Percentiles rank a stretch among this genome's conserved stretches.
Evolutionary conservation across 2,888 invertebrate genomes (phyloP).

Genomic region (Athetis lepigone): DNA sequence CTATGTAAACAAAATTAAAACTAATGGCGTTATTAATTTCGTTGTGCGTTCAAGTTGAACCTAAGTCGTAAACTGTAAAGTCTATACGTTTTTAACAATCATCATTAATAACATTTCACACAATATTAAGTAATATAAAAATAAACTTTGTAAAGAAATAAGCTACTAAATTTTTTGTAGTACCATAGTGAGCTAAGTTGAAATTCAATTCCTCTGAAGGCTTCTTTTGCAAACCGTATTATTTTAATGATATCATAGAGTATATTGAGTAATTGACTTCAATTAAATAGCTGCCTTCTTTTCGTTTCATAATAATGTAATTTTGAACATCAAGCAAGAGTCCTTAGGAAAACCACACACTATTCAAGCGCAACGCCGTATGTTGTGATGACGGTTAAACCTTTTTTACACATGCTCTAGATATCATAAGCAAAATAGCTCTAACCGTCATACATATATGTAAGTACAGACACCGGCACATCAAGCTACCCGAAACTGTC

Average conservation of each 20-base stretch:
- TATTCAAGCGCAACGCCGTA: background rate
- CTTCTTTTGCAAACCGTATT: slow-evolving; percentile 2
- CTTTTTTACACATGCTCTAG: background rate
- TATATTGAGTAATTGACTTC: slow-evolving; percentile 57
- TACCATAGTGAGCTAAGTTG: no score
- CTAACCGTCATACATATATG: background rate
- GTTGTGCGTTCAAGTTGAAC: slow-evolving; percentile 31
- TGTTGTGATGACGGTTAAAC: background rate
- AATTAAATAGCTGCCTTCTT: slow-evolving; percentile 44
- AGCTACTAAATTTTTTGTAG: no score
- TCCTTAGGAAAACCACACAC: background rate
- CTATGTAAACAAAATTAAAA: background rate
- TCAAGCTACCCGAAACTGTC: no score
- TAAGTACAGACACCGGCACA: no score
- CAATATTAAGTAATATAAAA: no score
- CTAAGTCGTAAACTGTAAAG: background rate
- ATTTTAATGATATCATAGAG: slow-evolving; percentile 1
- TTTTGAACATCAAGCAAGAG: background rate
- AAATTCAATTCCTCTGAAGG: background rate
- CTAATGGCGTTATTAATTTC: slow-evolving; percentile 6
- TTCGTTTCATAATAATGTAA: background rate
- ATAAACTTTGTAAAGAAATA: no score
- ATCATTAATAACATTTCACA: background rate
- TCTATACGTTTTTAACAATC: background rate
- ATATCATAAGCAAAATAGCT: background rate